Evolutionary conservation across 2,797 vertebrate species (phyloP), one percentile per base, ranked within the genome.

Genomic region (Loriculus beryllinus): DNA sequence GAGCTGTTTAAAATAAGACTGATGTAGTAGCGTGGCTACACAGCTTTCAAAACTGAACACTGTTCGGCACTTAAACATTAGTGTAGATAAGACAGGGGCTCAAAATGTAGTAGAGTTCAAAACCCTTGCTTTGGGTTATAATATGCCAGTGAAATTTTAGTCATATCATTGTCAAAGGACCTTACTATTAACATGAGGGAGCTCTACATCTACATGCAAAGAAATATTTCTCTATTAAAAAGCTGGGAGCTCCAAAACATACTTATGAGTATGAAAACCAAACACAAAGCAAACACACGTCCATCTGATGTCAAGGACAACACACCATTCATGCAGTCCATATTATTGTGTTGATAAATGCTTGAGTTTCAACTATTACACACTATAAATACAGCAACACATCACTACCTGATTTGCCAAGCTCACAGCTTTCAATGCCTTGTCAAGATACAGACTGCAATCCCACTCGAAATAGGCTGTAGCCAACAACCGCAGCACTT

Each of bases 381-480:
- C 52, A 45, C 26, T 48, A 71, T 33, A 84, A 72, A 78, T 3
- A 51, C 6, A 80, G 20, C 4, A 71, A 37, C 37, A 67, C n/a
- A 16, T 18, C 29, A 19, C 19, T 67, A 99, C 99, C 98, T 99
- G 98, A 93, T 99, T 99, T 85, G 99, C 99, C 97, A 99, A 96
- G 91, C 12, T 97, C 88, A 99, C 95, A 76, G 98, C 98, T 78
- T 87, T 92, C 76, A 99, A 93, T 65, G 99, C 98, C 90, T 99
- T 99, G 52, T 98, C 98, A 86, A 97, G 97, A 97, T 98, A 98
- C 56, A 95, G 96, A 64, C 80, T 97, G 95, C 96, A 97, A 78
- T 99, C 98, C 98, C 98, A 99, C 49, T 99, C 98, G 1, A 99
- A 94, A 97, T 99, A 99, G 84, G 98, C 98, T 12, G 98, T 98